Conservation (phyloP, 2,113 vertebrate genomes). For the Passer montanus region DNA sequence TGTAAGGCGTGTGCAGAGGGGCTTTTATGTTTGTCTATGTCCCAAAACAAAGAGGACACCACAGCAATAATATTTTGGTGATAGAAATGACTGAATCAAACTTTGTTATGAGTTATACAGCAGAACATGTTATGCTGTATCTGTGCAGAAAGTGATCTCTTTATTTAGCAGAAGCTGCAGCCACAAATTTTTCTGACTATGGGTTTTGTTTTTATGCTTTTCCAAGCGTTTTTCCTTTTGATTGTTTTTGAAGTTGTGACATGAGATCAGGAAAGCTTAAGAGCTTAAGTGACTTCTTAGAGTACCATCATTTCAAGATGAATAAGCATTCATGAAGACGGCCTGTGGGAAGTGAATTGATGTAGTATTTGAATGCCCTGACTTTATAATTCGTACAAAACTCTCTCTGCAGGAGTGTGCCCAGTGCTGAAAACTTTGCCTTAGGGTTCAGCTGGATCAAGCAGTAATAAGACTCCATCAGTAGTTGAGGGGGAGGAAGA, state of each 20-base stretch:
- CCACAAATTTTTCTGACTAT: neutral
- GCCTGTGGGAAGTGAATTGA: slow-evolving; percentile 38
- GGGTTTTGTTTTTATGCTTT: neutral
- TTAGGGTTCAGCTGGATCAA: slow-evolving; percentile 46
- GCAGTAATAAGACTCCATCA: neutral
- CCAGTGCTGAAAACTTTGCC: slow-evolving; percentile 41
- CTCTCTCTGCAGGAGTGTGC: neutral
- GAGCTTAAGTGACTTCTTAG: slow-evolving; percentile 52
- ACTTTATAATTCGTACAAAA: slow-evolving; percentile 51
- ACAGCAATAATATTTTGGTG: neutral
- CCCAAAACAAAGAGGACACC: neutral
- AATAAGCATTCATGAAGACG: slow-evolving; percentile 32
- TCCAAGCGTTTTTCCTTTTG: neutral
- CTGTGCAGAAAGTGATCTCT: neutral
- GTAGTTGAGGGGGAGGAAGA: neutral
- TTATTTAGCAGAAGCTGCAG: neutral
- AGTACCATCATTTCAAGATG: slow-evolving; percentile 46
- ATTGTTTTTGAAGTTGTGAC: slow-evolving; percentile 43
- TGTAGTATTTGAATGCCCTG: slow-evolving; percentile 38
- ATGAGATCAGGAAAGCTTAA: slow-evolving; percentile 46
- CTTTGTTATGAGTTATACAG: neutral
- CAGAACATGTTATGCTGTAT: neutral
- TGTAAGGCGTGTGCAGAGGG: neutral
- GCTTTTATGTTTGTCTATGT: neutral
- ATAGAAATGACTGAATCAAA: neutral